Conservation (phyloP, 2,888 invertebrate species). For the Resseliella maxima region DNA sequence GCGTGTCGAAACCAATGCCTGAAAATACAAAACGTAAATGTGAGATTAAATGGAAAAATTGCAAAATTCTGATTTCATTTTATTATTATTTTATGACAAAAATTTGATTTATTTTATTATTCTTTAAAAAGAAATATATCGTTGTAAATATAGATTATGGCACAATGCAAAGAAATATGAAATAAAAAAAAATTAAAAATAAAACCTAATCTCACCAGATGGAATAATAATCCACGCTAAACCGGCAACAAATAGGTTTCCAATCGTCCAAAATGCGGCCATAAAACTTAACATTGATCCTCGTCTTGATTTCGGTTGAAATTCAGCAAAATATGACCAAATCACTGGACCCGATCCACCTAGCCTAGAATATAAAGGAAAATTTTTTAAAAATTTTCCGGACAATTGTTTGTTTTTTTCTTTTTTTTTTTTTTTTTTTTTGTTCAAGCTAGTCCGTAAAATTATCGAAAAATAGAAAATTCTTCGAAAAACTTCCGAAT, state of each 20-base stretch:
- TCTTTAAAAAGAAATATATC: too few species aligned
- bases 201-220: slow-evolving; percentile 66
- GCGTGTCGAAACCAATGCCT: slow-evolving; percentile 77
- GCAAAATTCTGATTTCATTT: neutral
- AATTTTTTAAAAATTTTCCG: too few species aligned
- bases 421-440: too few species aligned
- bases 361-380: slow-evolving; percentile 69
- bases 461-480: too few species aligned
- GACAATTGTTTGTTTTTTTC: too few species aligned
- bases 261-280: slow-evolving; percentile 96
- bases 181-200: slow-evolving; percentile 56
- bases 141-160: too few species aligned
- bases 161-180: neutral
- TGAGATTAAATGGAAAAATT: too few species aligned
- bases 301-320: slow-evolving; percentile 89
- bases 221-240: slow-evolving; percentile 81
- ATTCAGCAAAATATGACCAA: slow-evolving; percentile 95
- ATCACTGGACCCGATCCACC: slow-evolving; percentile 93
- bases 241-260: slow-evolving; percentile 91
- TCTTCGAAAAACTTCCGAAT: too few species aligned
- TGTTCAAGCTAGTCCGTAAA: too few species aligned
- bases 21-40: too few species aligned
- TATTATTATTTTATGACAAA: neutral
- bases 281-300: slow-evolving; percentile 93
- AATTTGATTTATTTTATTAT: neutral